These are phyloP conservation scores for Psammodynastes pulverulentus DNA, from an alignment of 2,113 vertebrate genomes.

Conservation along the genomic window DNA sequence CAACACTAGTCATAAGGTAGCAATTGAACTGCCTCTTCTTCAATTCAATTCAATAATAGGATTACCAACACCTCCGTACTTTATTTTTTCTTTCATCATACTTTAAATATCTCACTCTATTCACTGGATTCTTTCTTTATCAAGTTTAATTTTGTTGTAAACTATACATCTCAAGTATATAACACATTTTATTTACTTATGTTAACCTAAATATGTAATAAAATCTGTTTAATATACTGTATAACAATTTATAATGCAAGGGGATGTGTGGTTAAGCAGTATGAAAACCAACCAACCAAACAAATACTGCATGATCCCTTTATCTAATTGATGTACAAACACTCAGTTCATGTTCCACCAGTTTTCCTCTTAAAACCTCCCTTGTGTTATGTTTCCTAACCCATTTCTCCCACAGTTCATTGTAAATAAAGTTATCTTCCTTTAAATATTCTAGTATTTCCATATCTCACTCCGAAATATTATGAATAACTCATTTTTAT, in stretches of 20 bases:
- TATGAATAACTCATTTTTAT: neutral
- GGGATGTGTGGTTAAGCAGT: neutral
- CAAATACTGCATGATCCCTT: neutral
- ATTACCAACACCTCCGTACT: neutral
- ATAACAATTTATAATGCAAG: neutral
- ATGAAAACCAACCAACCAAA: neutral
- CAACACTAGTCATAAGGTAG: neutral
- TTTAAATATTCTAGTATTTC: neutral
- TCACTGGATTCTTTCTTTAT: neutral
- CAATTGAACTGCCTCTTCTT: neutral
- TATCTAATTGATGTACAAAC: neutral
- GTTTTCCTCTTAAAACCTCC: neutral
- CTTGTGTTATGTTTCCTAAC: neutral
- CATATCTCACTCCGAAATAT: neutral
- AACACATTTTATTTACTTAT: neutral
- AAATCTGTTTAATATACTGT: neutral
- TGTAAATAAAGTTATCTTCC: neutral
- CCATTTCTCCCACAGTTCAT: neutral
- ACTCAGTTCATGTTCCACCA: neutral
- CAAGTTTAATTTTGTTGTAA: neutral
- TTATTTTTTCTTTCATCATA: neutral
- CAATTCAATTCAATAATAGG: neutral
- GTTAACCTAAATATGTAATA: neutral
- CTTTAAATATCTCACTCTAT: neutral
- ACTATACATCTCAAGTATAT: neutral